These are phyloP conservation scores for Pelmatolapia mariae DNA, from an alignment of 2,113 vertebrate species.

Conservation along the genomic window DNA sequence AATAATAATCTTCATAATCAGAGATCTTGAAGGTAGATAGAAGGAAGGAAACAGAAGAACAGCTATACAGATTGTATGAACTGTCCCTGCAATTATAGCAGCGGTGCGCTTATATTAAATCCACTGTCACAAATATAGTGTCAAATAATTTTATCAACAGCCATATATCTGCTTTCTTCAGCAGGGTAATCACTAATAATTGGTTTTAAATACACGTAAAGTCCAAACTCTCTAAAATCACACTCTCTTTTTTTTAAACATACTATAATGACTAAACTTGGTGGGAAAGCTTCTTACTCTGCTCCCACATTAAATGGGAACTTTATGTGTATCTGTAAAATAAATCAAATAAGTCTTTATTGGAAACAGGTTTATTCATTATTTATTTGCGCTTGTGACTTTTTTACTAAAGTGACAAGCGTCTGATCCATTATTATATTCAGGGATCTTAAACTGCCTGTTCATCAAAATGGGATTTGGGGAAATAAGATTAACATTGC, in stretches of 20 bases:
- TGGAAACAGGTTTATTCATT: not conserved
- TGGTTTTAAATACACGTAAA: not conserved
- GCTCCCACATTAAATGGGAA: not conserved
- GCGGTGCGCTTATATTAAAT: not conserved
- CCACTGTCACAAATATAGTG: not conserved
- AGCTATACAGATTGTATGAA: not conserved
- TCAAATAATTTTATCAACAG: not conserved
- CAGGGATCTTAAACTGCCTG: not conserved
- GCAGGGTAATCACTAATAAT: not conserved
- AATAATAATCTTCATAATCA: not conserved
- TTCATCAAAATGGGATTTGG: constrained; percentile 8
- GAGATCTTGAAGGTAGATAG: not conserved
- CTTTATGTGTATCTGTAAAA: not conserved
- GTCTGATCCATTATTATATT: not conserved
- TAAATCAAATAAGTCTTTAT: not conserved
- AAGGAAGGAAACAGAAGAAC: not conserved
- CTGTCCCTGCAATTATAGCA: not conserved
- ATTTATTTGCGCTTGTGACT: not conserved
- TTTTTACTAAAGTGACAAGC: not conserved
- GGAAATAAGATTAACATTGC: not conserved
- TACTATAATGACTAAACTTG: not conserved
- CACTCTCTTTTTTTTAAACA: accelerated
- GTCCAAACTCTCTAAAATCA: not conserved
- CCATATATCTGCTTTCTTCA: not conserved
- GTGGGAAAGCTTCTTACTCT: not conserved